Percentiles rank a stretch among this genome's conserved stretches.
Conservation (phyloP, 2,797 vertebrate genomes). For the Centropyge bicolor region DNA sequence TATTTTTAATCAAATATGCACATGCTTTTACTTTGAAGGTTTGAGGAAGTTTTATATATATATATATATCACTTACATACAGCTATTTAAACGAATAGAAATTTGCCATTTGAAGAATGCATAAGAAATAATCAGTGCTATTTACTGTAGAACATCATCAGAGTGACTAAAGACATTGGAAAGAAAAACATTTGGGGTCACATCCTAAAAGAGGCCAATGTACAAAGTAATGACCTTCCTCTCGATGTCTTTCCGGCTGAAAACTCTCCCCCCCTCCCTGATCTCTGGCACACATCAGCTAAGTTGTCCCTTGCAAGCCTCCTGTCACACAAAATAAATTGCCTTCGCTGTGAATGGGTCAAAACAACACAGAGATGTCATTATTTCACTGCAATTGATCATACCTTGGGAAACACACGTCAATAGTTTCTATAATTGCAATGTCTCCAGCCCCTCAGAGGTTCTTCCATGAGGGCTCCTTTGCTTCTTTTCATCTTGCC, state of each 20-base stretch:
- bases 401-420: constrained; percentile 88
- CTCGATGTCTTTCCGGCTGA: constrained; percentile 51
- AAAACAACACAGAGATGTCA: constrained; percentile 89
- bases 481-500: constrained; percentile 62
- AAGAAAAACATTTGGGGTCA: not conserved
- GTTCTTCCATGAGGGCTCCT: constrained; percentile 67
- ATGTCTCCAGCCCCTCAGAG: constrained; percentile 80
- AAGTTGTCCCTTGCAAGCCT: constrained; percentile 83
- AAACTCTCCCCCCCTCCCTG: constrained; percentile 66
- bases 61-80: not conserved
- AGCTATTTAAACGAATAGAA: not conserved
- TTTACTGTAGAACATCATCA: not conserved
- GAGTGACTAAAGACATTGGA: not conserved
- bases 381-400: constrained; percentile 89
- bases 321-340: constrained; percentile 90
- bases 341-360: constrained; percentile 87
- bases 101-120: not conserved
- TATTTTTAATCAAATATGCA: not conserved
- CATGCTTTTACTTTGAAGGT: too few relatives aligned
- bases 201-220: constrained; percentile 43
- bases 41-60: too few relatives aligned
- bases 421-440: constrained; percentile 90
- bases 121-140: not conserved
- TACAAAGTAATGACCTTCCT: constrained; percentile 69
- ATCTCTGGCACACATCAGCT: constrained; percentile 80